Evolutionary conservation across 2,888 invertebrate genomes (phyloP), one percentile per base, ranked within the genome.

Genomic region (Drosophila parthenogenetica): DNA sequence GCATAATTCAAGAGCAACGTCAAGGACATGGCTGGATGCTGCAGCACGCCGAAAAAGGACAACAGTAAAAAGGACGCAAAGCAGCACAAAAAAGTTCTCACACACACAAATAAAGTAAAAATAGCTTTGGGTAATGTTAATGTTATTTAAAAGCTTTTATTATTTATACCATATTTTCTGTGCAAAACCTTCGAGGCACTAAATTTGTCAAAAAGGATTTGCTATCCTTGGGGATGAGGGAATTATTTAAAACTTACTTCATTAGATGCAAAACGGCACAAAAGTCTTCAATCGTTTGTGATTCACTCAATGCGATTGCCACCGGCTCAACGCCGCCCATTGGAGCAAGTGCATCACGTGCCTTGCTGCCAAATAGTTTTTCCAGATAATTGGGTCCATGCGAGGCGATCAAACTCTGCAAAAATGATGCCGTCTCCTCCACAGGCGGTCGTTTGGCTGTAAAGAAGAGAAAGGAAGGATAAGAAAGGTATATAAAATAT

Each of bases 341-440:
- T 2, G 97, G 98, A 81, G 95, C 95, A 60, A 98, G 94, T 2
- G 98, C 97, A 91, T 98, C 97, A 80, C 98, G 94, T 32, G 98
- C 98, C 93, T 98, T 98, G 92, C 95, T 96, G 55, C 98, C 98
- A 90, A 99, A 99, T 66, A 98, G 94, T 93, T 98, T 99, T 93
- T 98, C 98, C 91, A 98, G 94, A 93, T 98, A 98, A 93, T 98
- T 98, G 79, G 98, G 98, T 73, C 98, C 98, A 92, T 98, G 98
- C 75, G 98, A 98, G 50, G 97, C 97, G 88, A 99, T 94, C 81
- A 99, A 94, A 19, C 98, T 98, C 91, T 98, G 97, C 78, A 99
- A 93, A 92, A 98, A 99, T 70, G 98, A 98, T 46, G 98, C 97
- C 0, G 98, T 98, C 92, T 98, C 98, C 92, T 98, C 98, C 35